phyloP scores from a whole-genome alignment of 2,113 vertebrate species.

The Charadrius vociferus region DNA sequence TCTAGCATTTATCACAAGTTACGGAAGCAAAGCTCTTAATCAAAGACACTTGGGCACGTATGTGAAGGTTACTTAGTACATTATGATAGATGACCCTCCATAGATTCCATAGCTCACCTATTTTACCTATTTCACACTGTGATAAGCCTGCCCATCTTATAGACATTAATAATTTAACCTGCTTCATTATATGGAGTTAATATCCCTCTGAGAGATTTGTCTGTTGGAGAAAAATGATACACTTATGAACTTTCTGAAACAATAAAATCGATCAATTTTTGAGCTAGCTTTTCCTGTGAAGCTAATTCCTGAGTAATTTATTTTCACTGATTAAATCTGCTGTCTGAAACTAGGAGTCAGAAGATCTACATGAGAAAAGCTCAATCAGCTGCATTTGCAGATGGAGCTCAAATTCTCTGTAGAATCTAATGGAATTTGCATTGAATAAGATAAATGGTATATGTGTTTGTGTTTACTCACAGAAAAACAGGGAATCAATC shows the following conservation, averaged over 20 bases:
- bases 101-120: not conserved
- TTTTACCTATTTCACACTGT: not conserved
- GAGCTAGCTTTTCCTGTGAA: not conserved
- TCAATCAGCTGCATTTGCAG: not conserved
- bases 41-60: not conserved
- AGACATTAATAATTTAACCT: conserved; percentile 11
- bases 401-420: not conserved
- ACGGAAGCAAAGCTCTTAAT: not conserved
- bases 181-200: not conserved
- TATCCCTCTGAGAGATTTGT: not conserved
- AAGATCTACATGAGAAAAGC: not conserved
- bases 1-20: not conserved
- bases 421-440: not conserved
- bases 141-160: not conserved
- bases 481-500: not conserved
- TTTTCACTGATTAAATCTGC: not conserved
- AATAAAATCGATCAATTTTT: not conserved
- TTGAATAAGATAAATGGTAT: not conserved
- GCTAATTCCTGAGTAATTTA: not conserved
- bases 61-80: not conserved
- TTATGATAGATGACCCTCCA: not conserved
- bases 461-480: not conserved
- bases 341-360: not conserved
- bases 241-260: not conserved
- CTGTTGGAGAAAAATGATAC: not conserved